Evolutionary conservation across 2,113 vertebrate genomes (phyloP).

Genomic region (Daboia siamensis): DNA sequence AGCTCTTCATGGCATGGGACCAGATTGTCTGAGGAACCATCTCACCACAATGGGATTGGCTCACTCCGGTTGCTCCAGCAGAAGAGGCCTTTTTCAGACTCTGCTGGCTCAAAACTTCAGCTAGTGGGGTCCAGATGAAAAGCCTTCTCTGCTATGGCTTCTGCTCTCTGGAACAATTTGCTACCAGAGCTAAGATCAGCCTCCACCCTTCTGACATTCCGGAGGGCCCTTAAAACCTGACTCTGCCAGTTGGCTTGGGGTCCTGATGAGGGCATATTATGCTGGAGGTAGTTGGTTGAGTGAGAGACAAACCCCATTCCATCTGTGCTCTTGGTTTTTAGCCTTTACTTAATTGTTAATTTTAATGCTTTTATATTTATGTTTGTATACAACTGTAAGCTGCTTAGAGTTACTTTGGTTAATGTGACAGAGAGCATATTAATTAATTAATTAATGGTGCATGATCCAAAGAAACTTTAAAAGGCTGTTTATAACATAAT

Average conservation of each 20-base stretch:
- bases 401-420: neutral
- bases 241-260: neutral
- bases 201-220: neutral
- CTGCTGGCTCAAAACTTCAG: neutral
- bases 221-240: neutral
- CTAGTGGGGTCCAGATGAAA: neutral
- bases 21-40: no score
- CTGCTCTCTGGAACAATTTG: neutral
- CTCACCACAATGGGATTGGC: neutral
- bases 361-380: neutral
- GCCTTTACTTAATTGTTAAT: neutral
- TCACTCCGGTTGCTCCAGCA: neutral
- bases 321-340: neutral
- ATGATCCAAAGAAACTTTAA: neutral
- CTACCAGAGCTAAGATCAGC: neutral
- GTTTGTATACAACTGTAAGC: neutral
- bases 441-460: neutral
- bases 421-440: neutral
- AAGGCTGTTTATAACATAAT: neutral
- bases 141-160: neutral
- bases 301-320: neutral
- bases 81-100: neutral
- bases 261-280: neutral
- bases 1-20: no score
- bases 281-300: neutral